Evolutionary conservation across 2,113 vertebrate species (phyloP).

Genomic region (Platichthys flesus): DNA sequence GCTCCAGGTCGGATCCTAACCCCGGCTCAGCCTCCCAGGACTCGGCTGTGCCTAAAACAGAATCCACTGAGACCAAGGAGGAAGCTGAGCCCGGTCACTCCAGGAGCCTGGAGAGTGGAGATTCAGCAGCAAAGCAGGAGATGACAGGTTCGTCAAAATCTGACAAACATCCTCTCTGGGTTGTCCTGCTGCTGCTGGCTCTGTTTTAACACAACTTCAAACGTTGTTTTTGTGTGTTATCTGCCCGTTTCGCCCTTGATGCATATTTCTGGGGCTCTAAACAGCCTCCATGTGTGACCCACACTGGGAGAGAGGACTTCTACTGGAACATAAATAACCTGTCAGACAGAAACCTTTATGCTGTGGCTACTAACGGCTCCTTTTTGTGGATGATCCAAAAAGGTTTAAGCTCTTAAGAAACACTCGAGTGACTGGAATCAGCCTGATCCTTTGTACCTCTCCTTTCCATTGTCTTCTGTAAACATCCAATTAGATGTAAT

Average conservation of each 20-base stretch:
- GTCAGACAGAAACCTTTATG: neutral
- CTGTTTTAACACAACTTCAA: too few species aligned
- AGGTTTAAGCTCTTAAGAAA: neutral
- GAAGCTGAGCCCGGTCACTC: conserved; percentile 35
- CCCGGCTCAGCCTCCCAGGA: conserved; percentile 28
- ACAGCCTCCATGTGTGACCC: neutral
- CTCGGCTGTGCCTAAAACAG: conserved; percentile 22
- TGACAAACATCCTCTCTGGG: neutral
- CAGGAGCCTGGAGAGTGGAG: conserved; percentile 39
- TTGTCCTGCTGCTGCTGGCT: neutral
- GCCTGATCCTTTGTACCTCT: neutral
- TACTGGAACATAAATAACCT: conserved; percentile 1
- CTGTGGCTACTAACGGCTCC: neutral
- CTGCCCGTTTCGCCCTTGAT: too few species aligned
- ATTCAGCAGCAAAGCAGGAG: conserved; percentile 45
- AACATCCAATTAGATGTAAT: conserved; percentile 1
- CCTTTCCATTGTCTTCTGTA: neutral
- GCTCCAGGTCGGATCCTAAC: conserved; percentile 22
- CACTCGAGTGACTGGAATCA: neutral
- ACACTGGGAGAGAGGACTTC: neutral
- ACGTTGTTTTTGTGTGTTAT: neutral
- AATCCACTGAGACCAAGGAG: conserved; percentile 46
- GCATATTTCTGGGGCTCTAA: too few species aligned
- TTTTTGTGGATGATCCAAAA: conserved; percentile 9
- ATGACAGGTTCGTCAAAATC: conserved; percentile 82